Evolutionary conservation across 2,113 vertebrate genomes (phyloP).

Genomic region (Coturnix japonica): DNA sequence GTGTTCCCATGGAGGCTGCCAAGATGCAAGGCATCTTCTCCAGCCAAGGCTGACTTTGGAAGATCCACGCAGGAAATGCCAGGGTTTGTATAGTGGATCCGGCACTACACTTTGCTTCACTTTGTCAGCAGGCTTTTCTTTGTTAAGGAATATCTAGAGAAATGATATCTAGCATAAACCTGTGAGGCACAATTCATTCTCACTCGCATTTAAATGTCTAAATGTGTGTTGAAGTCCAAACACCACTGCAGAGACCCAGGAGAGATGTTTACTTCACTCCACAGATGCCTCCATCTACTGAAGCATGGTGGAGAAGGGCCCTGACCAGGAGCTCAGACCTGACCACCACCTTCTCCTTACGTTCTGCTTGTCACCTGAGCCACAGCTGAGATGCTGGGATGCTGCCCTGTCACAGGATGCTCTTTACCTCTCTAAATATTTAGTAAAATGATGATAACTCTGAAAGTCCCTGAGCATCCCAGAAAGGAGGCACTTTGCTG

Average conservation of each 20-base stretch:
- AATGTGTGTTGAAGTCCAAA: accelerated
- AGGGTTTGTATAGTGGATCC: background rate
- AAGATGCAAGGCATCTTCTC: background rate
- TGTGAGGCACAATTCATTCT: accelerated
- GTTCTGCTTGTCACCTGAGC: background rate
- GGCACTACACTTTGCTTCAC: background rate
- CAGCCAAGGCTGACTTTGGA: background rate
- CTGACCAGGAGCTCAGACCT: background rate
- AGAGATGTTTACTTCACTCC: background rate
- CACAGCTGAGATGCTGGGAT: background rate
- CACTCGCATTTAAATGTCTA: background rate
- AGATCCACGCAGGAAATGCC: background rate
- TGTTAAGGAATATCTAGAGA: background rate
- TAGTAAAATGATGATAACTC: background rate
- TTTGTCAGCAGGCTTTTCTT: background rate
- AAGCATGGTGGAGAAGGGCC: accelerated
- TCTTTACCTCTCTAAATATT: background rate
- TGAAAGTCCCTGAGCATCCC: background rate
- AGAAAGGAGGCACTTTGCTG: background rate
- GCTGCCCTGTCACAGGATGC: background rate
- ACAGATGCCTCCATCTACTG: background rate
- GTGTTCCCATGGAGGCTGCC: background rate
- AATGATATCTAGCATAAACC: background rate
- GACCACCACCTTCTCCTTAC: background rate
- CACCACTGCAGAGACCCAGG: background rate